A percentile compares a stretch with the other conserved stretches of the same genome.
Conservation (phyloP, 2,113 vertebrate species). For the Cryptotis parvus region DNA sequence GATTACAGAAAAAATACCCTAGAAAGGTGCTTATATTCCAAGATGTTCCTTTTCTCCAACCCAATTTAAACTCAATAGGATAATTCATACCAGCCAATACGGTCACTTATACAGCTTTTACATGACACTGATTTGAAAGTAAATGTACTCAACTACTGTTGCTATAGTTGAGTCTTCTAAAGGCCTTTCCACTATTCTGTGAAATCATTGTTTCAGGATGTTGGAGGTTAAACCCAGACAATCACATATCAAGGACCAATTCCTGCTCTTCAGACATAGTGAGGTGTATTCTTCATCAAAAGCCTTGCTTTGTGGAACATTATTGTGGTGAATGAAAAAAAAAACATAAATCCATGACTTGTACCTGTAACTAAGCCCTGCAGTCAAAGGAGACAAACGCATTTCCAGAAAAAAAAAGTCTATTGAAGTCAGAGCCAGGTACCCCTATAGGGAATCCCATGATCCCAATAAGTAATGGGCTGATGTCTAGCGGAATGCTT, state of each 20-base stretch:
- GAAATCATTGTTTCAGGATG: not conserved
- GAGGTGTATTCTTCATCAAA: not conserved
- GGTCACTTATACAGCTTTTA: too few relatives aligned
- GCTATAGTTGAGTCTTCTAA: too few relatives aligned
- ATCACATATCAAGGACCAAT: not conserved
- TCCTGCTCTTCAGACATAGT: not conserved
- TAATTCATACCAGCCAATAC: too few relatives aligned
- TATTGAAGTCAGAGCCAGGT: not conserved
- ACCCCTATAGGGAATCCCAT: not conserved
- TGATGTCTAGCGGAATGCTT: not conserved
- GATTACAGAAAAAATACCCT: not conserved
- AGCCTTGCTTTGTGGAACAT: not conserved
- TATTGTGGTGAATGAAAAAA: not conserved
- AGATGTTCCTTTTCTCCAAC: not conserved
- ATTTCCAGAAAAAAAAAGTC: not conserved
- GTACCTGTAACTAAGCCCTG: not conserved
- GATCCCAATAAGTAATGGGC: not conserved
- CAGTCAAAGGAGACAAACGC: not conserved
- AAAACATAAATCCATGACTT: not conserved
- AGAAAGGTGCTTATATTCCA: not conserved
- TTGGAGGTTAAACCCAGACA: not conserved
- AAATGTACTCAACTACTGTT: too few relatives aligned
- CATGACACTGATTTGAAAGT: too few relatives aligned
- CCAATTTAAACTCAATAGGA: too few relatives aligned
- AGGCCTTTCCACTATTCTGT: too few relatives aligned